These are phyloP conservation scores for Hypercompe scribonia DNA, from an alignment of 2,888 invertebrate genomes.

Conservation along the genomic window DNA sequence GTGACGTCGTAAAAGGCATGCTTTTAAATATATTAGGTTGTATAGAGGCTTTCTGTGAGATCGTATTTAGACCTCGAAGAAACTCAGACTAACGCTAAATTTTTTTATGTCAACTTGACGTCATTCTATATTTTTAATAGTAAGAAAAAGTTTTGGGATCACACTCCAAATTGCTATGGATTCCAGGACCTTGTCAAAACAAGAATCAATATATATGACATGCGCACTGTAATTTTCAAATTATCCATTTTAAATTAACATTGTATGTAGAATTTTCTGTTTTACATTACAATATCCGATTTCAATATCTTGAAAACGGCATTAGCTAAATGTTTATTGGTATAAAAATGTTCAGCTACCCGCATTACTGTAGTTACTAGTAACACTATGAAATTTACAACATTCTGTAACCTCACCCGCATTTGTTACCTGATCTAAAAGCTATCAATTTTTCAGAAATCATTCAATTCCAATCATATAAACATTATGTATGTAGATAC, in stretches of 20 bases:
- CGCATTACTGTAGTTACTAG: neutral
- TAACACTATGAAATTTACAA: neutral
- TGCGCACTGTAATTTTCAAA: too few species aligned
- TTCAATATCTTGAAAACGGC: neutral
- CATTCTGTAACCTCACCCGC: neutral
- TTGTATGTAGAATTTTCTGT: too few species aligned
- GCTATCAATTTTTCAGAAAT: neutral
- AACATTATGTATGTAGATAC: neutral
- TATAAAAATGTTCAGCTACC: neutral
- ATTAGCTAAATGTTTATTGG: neutral
- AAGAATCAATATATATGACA: too few species aligned
- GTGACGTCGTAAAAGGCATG: slow-evolving; percentile 30
- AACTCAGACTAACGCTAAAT: neutral
- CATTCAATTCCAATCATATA: neutral
- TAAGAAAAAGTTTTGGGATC: too few species aligned
- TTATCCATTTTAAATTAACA: too few species aligned
- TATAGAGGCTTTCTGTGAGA: neutral
- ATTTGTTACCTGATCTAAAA: neutral
- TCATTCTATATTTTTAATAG: too few species aligned
- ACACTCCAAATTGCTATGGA: too few species aligned
- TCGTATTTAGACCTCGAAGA: neutral
- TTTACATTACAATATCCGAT: too few species aligned
- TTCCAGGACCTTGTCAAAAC: too few species aligned
- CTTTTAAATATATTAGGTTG: neutral
- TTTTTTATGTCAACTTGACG: neutral